A percentile compares a stretch with the other conserved stretches of the same genome.
Conservation (phyloP, 1,140 invertebrate species). For the Calephelis nemesis region DNA sequence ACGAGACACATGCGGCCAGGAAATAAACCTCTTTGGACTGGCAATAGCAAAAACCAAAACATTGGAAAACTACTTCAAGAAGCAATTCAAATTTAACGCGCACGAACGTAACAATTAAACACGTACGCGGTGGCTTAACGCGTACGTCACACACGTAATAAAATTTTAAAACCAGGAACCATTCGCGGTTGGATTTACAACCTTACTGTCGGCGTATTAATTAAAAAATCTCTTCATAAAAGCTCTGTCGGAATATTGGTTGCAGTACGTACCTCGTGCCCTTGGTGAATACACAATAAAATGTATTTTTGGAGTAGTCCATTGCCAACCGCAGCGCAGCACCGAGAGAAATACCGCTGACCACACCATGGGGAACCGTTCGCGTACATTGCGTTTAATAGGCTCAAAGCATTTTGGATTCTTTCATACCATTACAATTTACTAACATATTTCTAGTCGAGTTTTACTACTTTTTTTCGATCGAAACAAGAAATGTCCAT, state of each 20-base stretch:
- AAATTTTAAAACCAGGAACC: conserved; percentile 48
- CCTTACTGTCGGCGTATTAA: conserved; percentile 52
- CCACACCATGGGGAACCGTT: conserved; percentile 35
- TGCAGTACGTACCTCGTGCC: conserved; percentile 59
- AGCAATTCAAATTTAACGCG: conserved; percentile 13
- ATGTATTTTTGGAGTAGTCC: conserved; percentile 68
- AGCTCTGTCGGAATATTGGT: conserved; percentile 36
- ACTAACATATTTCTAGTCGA: too few species aligned
- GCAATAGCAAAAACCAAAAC: background rate
- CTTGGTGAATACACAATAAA: conserved; percentile 71
- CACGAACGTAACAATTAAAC: conserved; percentile 13
- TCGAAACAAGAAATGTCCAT: too few species aligned
- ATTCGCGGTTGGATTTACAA: conserved; percentile 57
- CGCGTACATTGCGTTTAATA: conserved; percentile 45
- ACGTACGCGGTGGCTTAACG: conserved; percentile 19
- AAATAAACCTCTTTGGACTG: too few species aligned
- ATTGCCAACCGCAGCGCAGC: conserved; percentile 67
- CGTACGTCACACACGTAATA: conserved; percentile 36
- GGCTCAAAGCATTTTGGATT: conserved; percentile 30
- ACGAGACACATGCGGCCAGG: too few species aligned
- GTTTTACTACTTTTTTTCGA: too few species aligned
- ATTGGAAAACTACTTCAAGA: conserved; percentile 13
- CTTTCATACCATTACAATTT: conserved; percentile 3
- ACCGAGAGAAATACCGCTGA: conserved; percentile 58
- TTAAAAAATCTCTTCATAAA: conserved; percentile 64